phyloP scores from a whole-genome alignment of 2,888 invertebrate genomes.

The Willowsia nigromaculata region DNA sequence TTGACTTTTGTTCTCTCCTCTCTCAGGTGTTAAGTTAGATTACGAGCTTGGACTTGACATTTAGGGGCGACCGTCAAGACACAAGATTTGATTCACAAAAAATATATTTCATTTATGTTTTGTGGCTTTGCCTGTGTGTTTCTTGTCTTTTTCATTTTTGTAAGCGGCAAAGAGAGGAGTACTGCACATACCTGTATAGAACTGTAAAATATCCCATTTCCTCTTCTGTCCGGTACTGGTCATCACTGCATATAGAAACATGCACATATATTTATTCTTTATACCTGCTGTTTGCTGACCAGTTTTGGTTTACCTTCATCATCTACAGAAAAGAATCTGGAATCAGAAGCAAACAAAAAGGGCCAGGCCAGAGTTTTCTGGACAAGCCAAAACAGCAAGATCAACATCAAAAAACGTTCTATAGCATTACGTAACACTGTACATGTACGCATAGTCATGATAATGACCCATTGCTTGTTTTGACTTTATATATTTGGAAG shows the following conservation, averaged over 20 bases:
- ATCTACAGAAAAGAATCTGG: neutral
- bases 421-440: neutral
- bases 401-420: neutral
- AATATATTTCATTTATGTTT: slow-evolving; percentile 46
- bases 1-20: slow-evolving; percentile 18
- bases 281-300: slow-evolving; percentile 30
- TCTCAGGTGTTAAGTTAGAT: slow-evolving; percentile 72
- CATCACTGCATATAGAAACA: neutral
- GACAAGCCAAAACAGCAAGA: neutral
- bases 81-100: slow-evolving; percentile 39
- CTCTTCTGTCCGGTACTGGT: slow-evolving; percentile 4
- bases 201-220: neutral
- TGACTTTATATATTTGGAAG: slow-evolving; percentile 36
- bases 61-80: slow-evolving; percentile 62
- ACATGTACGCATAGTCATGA: neutral
- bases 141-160: neutral
- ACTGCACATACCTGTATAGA: neutral
- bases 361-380: neutral
- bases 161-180: neutral
- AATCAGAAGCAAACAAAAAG: slow-evolving; percentile 23
- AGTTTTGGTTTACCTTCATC: slow-evolving; percentile 35
- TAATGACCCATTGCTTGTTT: slow-evolving; percentile 39
- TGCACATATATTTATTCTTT: neutral
- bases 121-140: slow-evolving; percentile 2
- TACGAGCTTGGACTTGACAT: slow-evolving; percentile 75